Conservation (phyloP, 1,140 invertebrate species). For the Pemphigus obesinymphae region DNA sequence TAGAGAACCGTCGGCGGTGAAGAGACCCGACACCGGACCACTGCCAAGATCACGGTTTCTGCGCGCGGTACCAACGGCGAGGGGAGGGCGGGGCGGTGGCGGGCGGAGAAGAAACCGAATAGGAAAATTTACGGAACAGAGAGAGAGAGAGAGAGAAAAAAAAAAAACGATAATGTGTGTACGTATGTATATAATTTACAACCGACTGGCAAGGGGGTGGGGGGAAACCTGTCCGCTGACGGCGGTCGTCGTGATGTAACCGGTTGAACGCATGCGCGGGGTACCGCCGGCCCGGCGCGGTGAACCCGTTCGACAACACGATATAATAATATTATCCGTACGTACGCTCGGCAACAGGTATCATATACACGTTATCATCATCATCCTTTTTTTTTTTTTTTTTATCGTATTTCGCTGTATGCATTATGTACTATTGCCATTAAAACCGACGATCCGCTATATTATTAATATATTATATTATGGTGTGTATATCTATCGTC, state of each 20-base stretch:
- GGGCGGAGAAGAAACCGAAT: background rate
- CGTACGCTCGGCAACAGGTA: background rate
- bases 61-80: background rate
- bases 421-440: too few species aligned
- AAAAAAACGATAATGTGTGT: too few species aligned
- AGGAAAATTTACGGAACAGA: too few species aligned
- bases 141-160: too few species aligned
- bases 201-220: too few species aligned
- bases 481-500: background rate
- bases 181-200: too few species aligned
- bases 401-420: slow-evolving; percentile 1
- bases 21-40: background rate
- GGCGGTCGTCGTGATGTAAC: slow-evolving; percentile 20
- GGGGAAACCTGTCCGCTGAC: too few species aligned
- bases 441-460: background rate
- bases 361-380: background rate
- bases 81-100: background rate
- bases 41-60: slow-evolving; percentile 30
- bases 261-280: slow-evolving; percentile 16
- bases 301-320: slow-evolving; percentile 26
- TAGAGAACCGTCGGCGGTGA: background rate
- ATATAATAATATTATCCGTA: too few species aligned
- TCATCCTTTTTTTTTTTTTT: background rate
- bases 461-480: too few species aligned
- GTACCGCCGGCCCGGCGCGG: background rate